phyloP scores from a whole-genome alignment of 1,140 invertebrate genomes.

The Brachionus koreanus region DNA sequence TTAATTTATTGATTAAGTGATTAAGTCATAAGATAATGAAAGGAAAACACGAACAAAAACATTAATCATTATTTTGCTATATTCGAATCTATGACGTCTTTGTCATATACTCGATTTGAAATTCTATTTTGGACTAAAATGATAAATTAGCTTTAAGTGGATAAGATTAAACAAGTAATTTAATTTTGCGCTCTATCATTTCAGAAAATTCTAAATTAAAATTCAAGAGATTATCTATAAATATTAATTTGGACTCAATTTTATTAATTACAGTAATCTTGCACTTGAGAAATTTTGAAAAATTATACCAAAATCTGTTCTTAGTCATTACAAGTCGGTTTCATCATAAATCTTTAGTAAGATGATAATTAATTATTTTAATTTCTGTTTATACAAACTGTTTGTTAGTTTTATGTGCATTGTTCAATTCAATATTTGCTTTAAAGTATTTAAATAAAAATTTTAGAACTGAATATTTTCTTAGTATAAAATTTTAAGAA shows the following conservation, averaged over 20 bases:
- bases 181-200: neutral
- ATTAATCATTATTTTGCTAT: neutral
- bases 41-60: neutral
- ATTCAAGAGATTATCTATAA: constrained; percentile 3
- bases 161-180: neutral
- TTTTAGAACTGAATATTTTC: too few relatives aligned
- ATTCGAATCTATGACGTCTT: neutral
- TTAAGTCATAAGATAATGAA: constrained; percentile 4
- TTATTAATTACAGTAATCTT: neutral
- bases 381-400: too few relatives aligned
- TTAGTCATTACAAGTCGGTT: neutral
- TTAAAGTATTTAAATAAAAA: too few relatives aligned
- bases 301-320: neutral
- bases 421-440: too few relatives aligned
- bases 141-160: neutral
- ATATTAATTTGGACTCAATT: neutral
- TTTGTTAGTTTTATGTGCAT: too few relatives aligned
- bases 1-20: neutral
- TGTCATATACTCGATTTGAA: neutral
- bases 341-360: neutral
- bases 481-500: too few relatives aligned
- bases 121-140: neutral
- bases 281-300: neutral
- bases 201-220: neutral
- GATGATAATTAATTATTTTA: too few relatives aligned